phyloP scores from a whole-genome alignment of 2,113 vertebrate genomes.

The Oophaga pumilio region DNA sequence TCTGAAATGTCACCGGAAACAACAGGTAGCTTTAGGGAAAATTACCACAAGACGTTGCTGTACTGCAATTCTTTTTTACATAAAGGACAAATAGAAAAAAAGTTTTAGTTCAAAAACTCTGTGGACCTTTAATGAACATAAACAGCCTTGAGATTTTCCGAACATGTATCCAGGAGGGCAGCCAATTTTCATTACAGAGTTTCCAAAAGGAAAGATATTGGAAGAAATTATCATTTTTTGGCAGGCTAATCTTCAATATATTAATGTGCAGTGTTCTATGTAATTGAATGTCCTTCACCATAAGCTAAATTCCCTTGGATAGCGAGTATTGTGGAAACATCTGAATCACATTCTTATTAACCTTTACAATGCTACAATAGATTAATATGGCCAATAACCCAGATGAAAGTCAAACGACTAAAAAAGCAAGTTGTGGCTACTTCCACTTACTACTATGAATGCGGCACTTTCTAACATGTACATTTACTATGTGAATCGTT shows the following conservation, averaged over 20 bases:
- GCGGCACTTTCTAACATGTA: background rate
- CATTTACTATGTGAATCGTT: background rate
- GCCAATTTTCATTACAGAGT: slow-evolving; percentile 56
- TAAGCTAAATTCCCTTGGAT: slow-evolving; percentile 53
- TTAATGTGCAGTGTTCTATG: slow-evolving; percentile 55
- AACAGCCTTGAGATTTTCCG: slow-evolving; percentile 53
- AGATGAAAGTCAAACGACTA: background rate
- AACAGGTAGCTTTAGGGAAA: too few relatives aligned
- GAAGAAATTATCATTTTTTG: slow-evolving; percentile 58
- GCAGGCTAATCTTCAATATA: slow-evolving; percentile 56
- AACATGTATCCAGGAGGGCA: slow-evolving; percentile 51
- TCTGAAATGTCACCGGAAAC: too few relatives aligned
- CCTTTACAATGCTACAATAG: slow-evolving; percentile 32
- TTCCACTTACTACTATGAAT: background rate
- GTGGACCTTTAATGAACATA: slow-evolving; percentile 49
- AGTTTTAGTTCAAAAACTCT: slow-evolving; percentile 46
- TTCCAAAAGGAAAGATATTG: slow-evolving; percentile 57
- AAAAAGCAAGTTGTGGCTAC: background rate
- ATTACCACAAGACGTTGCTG: background rate
- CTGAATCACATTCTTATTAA: slow-evolving; percentile 48
- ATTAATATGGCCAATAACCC: background rate
- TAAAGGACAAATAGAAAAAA: slow-evolving; percentile 4
- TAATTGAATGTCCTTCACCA: slow-evolving; percentile 56
- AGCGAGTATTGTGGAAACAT: slow-evolving; percentile 39
- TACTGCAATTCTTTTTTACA: background rate